Conservation (phyloP, 2,113 vertebrate genomes). For the Sardina pilchardus region DNA sequence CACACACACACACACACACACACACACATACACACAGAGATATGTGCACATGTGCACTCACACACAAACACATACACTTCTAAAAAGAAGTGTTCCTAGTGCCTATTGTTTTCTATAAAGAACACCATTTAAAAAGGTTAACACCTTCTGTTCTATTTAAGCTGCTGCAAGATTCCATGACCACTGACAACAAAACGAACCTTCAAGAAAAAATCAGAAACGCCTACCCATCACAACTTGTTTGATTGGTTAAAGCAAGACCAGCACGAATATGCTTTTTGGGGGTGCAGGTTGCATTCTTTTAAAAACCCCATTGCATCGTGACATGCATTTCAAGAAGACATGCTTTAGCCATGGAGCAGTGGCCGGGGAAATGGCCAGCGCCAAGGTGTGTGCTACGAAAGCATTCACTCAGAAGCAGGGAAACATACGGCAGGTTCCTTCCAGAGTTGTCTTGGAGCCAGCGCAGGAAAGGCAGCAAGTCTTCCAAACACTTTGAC, state of each 20-base stretch:
- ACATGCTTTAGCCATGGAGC: background rate
- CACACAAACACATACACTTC: background rate
- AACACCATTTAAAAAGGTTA: too few species aligned
- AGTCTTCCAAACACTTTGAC: background rate
- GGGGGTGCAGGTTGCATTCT: background rate
- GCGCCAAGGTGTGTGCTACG: background rate
- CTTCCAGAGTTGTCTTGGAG: background rate
- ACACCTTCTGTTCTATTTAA: too few species aligned
- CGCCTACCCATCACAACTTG: too few species aligned
- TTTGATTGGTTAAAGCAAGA: too few species aligned
- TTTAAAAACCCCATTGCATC: background rate
- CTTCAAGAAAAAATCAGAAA: too few species aligned
- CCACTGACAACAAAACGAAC: background rate
- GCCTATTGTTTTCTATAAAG: too few species aligned
- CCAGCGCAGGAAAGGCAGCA: constrained; percentile 8
- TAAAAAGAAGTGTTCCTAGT: too few species aligned
- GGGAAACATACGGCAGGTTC: background rate
- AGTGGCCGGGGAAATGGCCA: background rate
- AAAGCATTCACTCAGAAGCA: background rate
- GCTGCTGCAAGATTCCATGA: too few species aligned
- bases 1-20: constrained; percentile 4
- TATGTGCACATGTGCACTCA: background rate
- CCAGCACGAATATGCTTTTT: too few species aligned
- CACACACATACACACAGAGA: background rate
- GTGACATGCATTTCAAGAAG: background rate